phyloP scores from a whole-genome alignment of 2,113 vertebrate genomes.

The Mionectes macconnelli region DNA sequence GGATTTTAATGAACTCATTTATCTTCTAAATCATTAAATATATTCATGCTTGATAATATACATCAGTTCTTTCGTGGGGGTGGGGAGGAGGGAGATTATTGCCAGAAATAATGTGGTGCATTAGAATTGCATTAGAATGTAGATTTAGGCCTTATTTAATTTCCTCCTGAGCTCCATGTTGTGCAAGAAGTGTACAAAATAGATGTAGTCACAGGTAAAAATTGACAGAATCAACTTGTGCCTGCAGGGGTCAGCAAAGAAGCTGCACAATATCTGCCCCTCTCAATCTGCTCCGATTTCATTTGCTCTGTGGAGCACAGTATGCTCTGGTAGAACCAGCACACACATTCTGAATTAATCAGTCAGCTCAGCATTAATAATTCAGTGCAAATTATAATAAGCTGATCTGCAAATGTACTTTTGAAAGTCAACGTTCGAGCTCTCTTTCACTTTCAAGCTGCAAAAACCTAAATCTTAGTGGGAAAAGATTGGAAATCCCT shows the following conservation, averaged over 20 bases:
- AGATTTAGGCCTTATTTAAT: conserved; percentile 37
- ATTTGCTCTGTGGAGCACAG: background rate
- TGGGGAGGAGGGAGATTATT: conserved; percentile 10
- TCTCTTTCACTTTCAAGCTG: background rate
- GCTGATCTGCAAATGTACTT: background rate
- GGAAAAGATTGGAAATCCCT: background rate
- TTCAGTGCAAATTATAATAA: conserved; percentile 24
- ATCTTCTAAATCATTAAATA: conserved; percentile 36
- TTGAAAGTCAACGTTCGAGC: background rate
- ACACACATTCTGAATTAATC: conserved; percentile 7
- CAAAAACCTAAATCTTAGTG: background rate
- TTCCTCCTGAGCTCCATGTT: background rate
- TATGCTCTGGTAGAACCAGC: background rate
- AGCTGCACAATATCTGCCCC: conserved; percentile 2
- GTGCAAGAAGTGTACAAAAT: background rate
- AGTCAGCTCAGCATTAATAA: conserved; percentile 11
- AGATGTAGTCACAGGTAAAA: background rate
- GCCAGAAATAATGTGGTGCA: background rate
- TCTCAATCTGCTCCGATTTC: background rate
- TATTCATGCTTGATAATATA: conserved; percentile 3
- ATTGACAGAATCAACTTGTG: background rate
- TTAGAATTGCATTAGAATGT: conserved; percentile 41
- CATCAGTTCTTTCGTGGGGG: conserved; percentile 6
- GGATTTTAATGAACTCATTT: conserved; percentile 35
- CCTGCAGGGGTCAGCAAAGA: conserved; percentile 48